A percentile compares a stretch with the other conserved stretches of the same genome.
These are phyloP conservation scores for Choloepus didactylus DNA, from an alignment of 2,797 vertebrate genomes.

Conservation along the genomic window DNA sequence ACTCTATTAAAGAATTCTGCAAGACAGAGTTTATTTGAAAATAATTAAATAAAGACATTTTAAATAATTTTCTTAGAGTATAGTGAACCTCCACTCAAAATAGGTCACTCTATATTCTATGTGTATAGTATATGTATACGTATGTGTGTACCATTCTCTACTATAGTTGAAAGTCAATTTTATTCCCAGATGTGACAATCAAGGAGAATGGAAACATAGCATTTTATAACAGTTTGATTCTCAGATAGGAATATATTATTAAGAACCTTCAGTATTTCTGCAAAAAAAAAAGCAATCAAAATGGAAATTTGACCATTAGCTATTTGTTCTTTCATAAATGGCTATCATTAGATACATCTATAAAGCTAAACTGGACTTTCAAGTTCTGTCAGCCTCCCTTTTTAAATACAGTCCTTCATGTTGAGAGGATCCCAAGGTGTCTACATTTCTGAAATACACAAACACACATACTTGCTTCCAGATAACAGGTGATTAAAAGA, in stretches of 20 bases:
- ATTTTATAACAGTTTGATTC: constrained; percentile 20
- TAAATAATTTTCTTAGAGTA: neutral
- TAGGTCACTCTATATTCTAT: neutral
- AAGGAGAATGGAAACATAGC: neutral
- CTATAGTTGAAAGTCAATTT: neutral
- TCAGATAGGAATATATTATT: neutral
- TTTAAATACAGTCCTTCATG: constrained; percentile 10
- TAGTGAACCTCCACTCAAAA: neutral
- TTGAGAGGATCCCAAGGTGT: neutral
- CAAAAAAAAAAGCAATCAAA: constrained; percentile 55
- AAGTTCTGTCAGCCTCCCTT: constrained; percentile 13
- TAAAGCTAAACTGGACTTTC: constrained; percentile 35
- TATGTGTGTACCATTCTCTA: neutral
- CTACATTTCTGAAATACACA: constrained; percentile 21
- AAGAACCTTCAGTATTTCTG: constrained; percentile 5
- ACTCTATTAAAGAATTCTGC: constrained; percentile 4
- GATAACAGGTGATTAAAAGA: constrained; percentile 35
- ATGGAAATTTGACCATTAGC: neutral
- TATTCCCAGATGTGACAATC: neutral
- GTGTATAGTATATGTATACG: too few relatives aligned
- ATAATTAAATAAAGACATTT: constrained; percentile 18
- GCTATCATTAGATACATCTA: neutral
- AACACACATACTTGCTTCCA: neutral
- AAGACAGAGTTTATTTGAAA: neutral
- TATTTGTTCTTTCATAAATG: constrained; percentile 23